Percentiles rank a stretch among this genome's conserved stretches.
Conservation (phyloP, 1,140 invertebrate genomes). For the Drosophila miranda region DNA sequence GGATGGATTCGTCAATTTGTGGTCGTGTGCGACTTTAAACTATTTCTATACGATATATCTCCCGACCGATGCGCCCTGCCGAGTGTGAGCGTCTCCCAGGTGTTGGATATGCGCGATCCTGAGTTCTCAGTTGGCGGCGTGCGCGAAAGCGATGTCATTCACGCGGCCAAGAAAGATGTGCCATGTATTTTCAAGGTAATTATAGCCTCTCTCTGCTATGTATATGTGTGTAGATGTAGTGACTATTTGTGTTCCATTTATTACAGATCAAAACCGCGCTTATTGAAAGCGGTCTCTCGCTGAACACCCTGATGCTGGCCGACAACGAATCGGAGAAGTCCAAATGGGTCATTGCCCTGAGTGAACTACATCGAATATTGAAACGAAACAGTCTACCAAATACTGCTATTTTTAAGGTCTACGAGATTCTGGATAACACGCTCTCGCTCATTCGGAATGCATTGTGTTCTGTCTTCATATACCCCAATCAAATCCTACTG, state of each 20-base stretch:
- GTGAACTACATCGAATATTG: constrained; percentile 97
- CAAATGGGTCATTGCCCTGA: constrained; percentile 99
- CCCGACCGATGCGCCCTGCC: constrained; percentile 94
- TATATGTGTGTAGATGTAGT: too few species aligned
- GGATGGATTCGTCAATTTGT: constrained; percentile 99
- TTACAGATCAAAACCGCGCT: constrained; percentile 95
- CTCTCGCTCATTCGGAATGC: constrained; percentile 93
- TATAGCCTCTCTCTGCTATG: too few species aligned
- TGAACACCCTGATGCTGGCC: constrained; percentile 96
- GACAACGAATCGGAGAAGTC: constrained; percentile 98
- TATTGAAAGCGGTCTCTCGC: constrained; percentile 92
- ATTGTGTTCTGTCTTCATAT: constrained; percentile 93
- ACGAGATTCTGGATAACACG: constrained; percentile 95
- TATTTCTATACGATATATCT: constrained; percentile 99
- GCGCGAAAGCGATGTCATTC: constrained; percentile 98
- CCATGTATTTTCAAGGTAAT: constrained; percentile 99
- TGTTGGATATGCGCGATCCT: constrained; percentile 96
- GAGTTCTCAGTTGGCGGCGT: constrained; percentile 98
- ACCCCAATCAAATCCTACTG: constrained; percentile 93
- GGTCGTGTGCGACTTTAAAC: constrained; percentile 99
- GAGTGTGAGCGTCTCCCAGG: constrained; percentile 94
- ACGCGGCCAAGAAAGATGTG: constrained; percentile 99
- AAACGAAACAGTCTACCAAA: constrained; percentile 97
- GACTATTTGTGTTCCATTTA: constrained; percentile 39
- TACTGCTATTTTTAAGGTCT: constrained; percentile 94